phyloP scores from a whole-genome alignment of 2,797 vertebrate genomes.

The Typhlichthys subterraneus region DNA sequence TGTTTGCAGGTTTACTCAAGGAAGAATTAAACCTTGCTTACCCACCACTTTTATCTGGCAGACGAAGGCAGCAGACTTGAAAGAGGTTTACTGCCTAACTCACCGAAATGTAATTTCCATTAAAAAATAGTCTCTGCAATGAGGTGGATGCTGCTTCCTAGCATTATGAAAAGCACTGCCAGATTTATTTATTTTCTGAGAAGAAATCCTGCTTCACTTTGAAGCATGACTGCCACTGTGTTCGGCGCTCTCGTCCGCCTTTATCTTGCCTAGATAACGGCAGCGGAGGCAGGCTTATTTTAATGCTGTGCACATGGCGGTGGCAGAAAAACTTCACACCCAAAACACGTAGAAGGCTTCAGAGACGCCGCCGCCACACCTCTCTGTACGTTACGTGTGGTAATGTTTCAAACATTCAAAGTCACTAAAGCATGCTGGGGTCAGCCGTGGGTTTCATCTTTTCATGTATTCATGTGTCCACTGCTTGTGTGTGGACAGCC shows the following conservation, averaged over 20 bases:
- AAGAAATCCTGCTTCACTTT: conserved; percentile 22
- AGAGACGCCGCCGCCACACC: background rate
- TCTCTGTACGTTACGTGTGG: too few species aligned
- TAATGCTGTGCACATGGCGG: conserved; percentile 27
- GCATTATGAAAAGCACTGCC: conserved; percentile 6
- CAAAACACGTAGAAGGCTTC: conserved; percentile 13
- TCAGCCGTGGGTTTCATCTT: too few species aligned
- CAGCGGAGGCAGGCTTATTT: conserved; percentile 25
- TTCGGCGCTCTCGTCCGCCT: conserved; percentile 18
- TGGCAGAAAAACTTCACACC: conserved; percentile 35
- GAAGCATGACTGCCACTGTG: conserved; percentile 20
- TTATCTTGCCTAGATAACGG: conserved; percentile 13
- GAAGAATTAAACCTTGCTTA: conserved; percentile 15
- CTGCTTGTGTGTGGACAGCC: too few species aligned
- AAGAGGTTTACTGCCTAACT: conserved; percentile 13
- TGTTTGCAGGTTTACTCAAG: conserved; percentile 5
- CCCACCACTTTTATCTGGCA: background rate
- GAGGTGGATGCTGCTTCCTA: conserved; percentile 9
- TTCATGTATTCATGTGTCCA: too few species aligned
- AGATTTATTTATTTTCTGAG: conserved; percentile 27
- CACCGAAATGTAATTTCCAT: conserved; percentile 7
- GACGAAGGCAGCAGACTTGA: background rate
- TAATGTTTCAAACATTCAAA: too few species aligned
- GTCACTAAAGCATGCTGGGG: too few species aligned
- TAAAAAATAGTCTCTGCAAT: conserved; percentile 17